A percentile compares a stretch with the other conserved stretches of the same genome.
Evolutionary conservation across 2,113 vertebrate species (phyloP).

Genomic region (Pholis gunnellus): DNA sequence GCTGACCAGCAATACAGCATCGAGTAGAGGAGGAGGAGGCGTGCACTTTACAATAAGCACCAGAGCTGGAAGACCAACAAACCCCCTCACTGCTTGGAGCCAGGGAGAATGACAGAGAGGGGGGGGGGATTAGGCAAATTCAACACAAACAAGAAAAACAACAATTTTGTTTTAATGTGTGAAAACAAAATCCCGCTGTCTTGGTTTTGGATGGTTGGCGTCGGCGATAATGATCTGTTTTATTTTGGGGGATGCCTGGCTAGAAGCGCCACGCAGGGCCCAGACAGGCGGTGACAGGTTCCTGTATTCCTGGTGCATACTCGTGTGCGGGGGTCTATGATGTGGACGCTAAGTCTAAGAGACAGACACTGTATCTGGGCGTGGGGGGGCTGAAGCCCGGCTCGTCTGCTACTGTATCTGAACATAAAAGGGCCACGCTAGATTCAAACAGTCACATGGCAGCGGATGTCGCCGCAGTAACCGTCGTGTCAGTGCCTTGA

Average conservation of each 20-base stretch:
- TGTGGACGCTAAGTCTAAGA: constrained; percentile 75
- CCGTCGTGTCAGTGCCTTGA: constrained; percentile 38
- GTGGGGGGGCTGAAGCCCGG: constrained; percentile 56
- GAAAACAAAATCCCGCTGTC: constrained; percentile 28
- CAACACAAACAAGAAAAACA: constrained; percentile 36
- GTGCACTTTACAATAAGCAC: constrained; percentile 14
- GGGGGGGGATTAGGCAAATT: constrained; percentile 43
- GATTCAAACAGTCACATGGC: constrained; percentile 60
- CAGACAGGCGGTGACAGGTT: constrained; percentile 78
- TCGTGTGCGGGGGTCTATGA: constrained; percentile 68
- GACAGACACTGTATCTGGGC: constrained; percentile 72
- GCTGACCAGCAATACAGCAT: constrained; percentile 15
- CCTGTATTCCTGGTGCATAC: constrained; percentile 71
- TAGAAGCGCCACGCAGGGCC: constrained; percentile 57
- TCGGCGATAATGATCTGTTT: constrained; percentile 76
- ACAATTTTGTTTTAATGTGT: constrained; percentile 47
- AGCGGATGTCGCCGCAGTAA: constrained; percentile 40
- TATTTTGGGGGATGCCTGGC: constrained; percentile 74
- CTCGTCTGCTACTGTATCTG: constrained; percentile 44
- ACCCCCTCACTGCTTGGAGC: constrained; percentile 18
- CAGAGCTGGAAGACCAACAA: constrained; percentile 48
- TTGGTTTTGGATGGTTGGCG: constrained; percentile 45
- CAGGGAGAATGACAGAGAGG: constrained; percentile 37
- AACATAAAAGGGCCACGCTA: constrained; percentile 59
- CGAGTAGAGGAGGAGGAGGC: constrained; percentile 22